phyloP scores from a whole-genome alignment of 2,113 vertebrate species.

The Bagarius yarrelli region DNA sequence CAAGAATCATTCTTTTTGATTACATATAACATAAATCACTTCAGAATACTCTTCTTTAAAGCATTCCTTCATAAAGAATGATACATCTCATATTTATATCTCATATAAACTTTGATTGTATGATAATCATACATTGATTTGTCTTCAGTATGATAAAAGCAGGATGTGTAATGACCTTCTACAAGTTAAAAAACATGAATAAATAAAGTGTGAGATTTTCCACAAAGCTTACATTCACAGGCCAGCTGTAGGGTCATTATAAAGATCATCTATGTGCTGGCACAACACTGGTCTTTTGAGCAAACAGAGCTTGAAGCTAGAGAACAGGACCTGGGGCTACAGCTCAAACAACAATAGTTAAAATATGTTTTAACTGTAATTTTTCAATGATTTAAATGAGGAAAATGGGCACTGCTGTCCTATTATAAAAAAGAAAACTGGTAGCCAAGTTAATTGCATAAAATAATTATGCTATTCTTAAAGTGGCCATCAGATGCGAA shows the following conservation, averaged over 20 bases:
- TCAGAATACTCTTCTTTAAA: no score
- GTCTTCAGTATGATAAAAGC: no score
- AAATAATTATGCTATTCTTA: constrained; percentile 12
- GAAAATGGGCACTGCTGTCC: background rate
- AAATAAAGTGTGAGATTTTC: constrained; percentile 14
- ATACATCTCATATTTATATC: no score
- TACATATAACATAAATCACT: no score
- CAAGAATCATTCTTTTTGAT: no score
- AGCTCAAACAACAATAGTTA: background rate
- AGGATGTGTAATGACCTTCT: no score
- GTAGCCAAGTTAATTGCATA: background rate
- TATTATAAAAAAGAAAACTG: background rate
- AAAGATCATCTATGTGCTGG: constrained; percentile 28
- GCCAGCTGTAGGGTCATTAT: constrained; percentile 35
- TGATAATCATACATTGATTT: no score
- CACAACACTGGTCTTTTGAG: constrained; percentile 34
- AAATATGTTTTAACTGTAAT: background rate
- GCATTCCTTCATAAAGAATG: no score
- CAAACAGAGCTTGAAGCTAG: constrained; percentile 19
- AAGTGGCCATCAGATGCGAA: no score
- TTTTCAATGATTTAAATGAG: background rate
- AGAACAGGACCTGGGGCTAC: background rate
- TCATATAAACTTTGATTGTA: no score
- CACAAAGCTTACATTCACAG: constrained; percentile 51
- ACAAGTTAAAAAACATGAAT: no score